Evolutionary conservation across 2,797 vertebrate species (phyloP).

Genomic region (Ctenosaura bakeri): DNA sequence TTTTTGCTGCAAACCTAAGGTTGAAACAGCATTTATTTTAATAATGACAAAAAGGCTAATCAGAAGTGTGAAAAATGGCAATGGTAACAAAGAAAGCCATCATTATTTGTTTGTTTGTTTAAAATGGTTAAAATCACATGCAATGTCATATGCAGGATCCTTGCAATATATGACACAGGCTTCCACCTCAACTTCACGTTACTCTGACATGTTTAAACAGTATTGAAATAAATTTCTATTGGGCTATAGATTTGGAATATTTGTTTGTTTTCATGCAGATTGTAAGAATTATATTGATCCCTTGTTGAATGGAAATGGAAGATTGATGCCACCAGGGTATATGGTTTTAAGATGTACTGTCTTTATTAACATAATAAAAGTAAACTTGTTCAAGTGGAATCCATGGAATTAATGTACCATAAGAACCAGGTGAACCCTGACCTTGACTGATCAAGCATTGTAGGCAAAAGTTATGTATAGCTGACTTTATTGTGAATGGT

Average conservation of each 20-base stretch:
- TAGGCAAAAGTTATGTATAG: neutral
- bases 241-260: neutral
- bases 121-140: neutral
- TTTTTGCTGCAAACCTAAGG: constrained; percentile 61
- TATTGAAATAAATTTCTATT: constrained; percentile 50
- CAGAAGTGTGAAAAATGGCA: constrained; percentile 57
- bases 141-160: neutral
- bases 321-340: constrained; percentile 8
- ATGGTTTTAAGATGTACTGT: constrained; percentile 53
- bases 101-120: constrained; percentile 36
- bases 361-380: neutral
- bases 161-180: constrained; percentile 63
- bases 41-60: constrained; percentile 53
- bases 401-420: no score
- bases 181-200: constrained; percentile 63
- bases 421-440: neutral
- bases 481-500: neutral
- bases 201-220: constrained; percentile 61
- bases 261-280: neutral
- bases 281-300: neutral
- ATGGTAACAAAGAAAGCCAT: constrained; percentile 43
- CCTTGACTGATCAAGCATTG: neutral
- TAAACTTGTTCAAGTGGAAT: neutral
- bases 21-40: constrained; percentile 52
- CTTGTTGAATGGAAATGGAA: constrained; percentile 52